Conservation (phyloP, 2,888 invertebrate species). For the Tetheella fluctuosa region DNA sequence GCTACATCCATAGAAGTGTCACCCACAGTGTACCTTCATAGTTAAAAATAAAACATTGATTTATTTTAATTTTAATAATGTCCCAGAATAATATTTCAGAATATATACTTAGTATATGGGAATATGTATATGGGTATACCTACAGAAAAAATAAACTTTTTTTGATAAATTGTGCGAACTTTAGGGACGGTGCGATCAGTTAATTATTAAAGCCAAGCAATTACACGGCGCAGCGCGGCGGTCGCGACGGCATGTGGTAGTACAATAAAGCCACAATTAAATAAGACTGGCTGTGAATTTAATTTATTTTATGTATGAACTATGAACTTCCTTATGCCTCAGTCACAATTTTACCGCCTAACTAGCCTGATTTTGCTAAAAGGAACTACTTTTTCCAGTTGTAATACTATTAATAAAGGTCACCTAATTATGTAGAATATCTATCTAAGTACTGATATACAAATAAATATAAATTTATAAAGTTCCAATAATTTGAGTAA, state of each 20-base stretch:
- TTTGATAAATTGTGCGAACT: constrained; percentile 46
- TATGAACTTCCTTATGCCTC: constrained; percentile 17
- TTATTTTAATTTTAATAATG: too few relatives aligned
- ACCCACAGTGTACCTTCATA: too few relatives aligned
- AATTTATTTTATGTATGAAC: constrained; percentile 52
- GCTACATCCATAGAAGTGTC: too few relatives aligned
- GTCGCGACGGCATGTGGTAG: constrained; percentile 41
- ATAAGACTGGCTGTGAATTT: constrained; percentile 44
- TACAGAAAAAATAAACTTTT: constrained; percentile 51
- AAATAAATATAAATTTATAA: too few relatives aligned
- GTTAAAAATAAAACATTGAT: too few relatives aligned
- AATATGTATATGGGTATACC: not conserved
- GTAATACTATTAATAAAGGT: too few relatives aligned
- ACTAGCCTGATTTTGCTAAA: not conserved
- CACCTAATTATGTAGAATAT: too few relatives aligned
- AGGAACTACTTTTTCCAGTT: too few relatives aligned
- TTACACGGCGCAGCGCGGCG: constrained; percentile 51
- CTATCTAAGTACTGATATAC: too few relatives aligned
- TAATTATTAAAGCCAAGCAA: constrained; percentile 57
- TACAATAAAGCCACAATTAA: constrained; percentile 50
- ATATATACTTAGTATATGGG: not conserved
- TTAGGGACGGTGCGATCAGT: constrained; percentile 39
- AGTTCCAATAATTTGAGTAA: not conserved
- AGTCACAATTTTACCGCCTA: not conserved
- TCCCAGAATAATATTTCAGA: too few relatives aligned